These are phyloP conservation scores for Sciurus vulgaris DNA, from an alignment of 2,797 vertebrate genomes.

Conservation along the genomic window DNA sequence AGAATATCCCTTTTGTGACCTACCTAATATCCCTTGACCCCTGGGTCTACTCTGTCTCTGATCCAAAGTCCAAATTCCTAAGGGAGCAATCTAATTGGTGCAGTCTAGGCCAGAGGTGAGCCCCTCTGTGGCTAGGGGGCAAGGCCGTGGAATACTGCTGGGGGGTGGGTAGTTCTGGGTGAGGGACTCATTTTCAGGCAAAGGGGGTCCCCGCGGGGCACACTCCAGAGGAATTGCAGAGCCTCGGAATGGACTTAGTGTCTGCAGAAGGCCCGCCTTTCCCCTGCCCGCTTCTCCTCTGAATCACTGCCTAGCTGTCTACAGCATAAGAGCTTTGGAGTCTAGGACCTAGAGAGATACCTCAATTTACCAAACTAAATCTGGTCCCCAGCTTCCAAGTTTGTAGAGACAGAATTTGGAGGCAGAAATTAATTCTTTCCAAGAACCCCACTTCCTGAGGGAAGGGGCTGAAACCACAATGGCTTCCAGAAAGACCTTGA, in stretches of 20 bases:
- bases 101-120: not conserved
- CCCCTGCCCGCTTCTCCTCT: not conserved
- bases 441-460: not conserved
- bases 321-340: not conserved
- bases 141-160: not conserved
- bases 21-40: not conserved
- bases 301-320: not conserved
- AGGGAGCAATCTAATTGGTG: not conserved
- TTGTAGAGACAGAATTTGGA: not conserved
- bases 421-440: not conserved
- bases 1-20: not conserved
- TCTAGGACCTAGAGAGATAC: not conserved
- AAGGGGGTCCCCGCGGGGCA: not conserved
- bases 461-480: not conserved
- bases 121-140: not conserved
- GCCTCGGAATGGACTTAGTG: not conserved
- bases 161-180: not conserved
- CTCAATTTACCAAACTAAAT: not conserved
- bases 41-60: not conserved
- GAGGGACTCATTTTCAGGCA: not conserved
- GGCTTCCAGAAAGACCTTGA: not conserved
- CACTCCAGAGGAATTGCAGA: not conserved
- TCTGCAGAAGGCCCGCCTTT: not conserved
- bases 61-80: not conserved
- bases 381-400: not conserved